phyloP scores from a whole-genome alignment of 2,113 vertebrate genomes.

The Alaudala cheleensis region DNA sequence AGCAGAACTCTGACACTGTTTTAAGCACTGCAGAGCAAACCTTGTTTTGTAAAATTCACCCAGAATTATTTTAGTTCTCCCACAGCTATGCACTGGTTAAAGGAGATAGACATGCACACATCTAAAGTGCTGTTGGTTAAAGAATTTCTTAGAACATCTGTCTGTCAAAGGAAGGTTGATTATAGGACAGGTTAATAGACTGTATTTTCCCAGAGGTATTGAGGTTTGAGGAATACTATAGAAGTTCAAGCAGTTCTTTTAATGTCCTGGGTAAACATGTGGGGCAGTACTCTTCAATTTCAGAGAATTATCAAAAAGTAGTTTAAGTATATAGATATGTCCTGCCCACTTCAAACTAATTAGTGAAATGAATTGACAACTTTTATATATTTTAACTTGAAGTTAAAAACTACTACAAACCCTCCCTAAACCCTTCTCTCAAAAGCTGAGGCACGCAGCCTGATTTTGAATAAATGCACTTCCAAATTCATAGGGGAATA shows the following conservation, averaged over 20 bases:
- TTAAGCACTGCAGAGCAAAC: background rate
- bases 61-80: background rate
- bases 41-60: background rate
- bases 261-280: background rate
- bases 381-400: background rate
- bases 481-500: background rate
- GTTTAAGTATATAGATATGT: background rate
- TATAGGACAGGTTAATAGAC: background rate
- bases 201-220: background rate
- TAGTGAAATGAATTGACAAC: background rate
- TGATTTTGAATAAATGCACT: background rate
- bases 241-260: background rate
- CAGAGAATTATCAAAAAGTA: background rate
- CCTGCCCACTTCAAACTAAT: background rate
- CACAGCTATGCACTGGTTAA: too few species aligned
- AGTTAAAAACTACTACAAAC: background rate
- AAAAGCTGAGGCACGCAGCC: fast-evolving
- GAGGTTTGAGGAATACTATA: background rate
- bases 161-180: background rate
- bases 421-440: background rate
- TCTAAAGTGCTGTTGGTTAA: background rate
- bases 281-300: background rate
- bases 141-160: background rate
- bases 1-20: background rate
- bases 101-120: background rate